Evolutionary conservation across 2,797 vertebrate species (phyloP), one percentile per base, ranked within the genome.

Genomic region (Sebastes diploproa): DNA sequence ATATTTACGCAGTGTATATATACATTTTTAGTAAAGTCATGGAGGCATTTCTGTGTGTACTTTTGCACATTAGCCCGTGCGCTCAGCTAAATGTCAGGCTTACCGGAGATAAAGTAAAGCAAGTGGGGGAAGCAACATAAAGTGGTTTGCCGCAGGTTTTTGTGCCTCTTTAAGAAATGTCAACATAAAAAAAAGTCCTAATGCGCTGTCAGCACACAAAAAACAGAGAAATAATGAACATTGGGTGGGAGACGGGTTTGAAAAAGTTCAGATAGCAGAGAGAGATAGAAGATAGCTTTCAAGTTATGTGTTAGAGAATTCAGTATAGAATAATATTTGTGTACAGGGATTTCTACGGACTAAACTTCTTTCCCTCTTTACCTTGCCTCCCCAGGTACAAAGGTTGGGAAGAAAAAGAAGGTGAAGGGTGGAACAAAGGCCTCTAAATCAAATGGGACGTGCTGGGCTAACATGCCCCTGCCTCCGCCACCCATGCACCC

Each of bases 331-430:
- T 42, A 22, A 30, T 78, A 36, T 63, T 66, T 38, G 56, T 62
- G 25, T 13, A 23, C 23, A 67, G 29, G 6, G 32, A 56, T 75
- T 71, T 86, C 12, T 77, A 50, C 72, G 20, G 13, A 56, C 60
- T 71, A 42, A 81, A 77, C 63, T 52, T 61, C 42, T 25, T 70
- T 67, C 5, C 60, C 20, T 78, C n/a, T 61, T 62, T 79, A 8
- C 18, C 76, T 9, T 54, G 5, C 74, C 80, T n/a, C 50, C 46
- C 54, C 92, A 99, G 98, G 97, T 95, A 96, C 97, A 75, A 99
- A 98, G 96, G 96, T 95, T 88, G 97, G 97, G n/a, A 99, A 98
- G 95, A 99, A 98, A 95, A 99, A 98, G 96, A 99, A 98, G 95
- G 96, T 85, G 82, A 99, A 98, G 95, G 96, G 96, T 89, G 95